Evolutionary conservation across 2,797 vertebrate genomes (phyloP).

Genomic region (Mormyrus proboscirostris): DNA sequence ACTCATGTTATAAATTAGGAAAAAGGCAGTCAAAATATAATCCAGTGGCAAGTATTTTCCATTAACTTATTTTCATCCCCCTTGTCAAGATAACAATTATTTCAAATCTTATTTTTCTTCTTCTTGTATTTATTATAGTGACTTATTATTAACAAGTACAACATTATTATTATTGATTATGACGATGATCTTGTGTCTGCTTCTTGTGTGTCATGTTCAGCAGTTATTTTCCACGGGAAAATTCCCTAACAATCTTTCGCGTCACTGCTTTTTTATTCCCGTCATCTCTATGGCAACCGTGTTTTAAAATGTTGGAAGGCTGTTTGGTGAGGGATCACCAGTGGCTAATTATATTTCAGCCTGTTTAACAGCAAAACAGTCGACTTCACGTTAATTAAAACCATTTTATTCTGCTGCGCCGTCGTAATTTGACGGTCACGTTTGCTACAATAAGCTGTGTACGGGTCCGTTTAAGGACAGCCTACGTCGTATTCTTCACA

Average conservation of each 20-base stretch:
- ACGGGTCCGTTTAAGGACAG: background rate
- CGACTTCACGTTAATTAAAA: background rate
- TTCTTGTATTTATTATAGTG: background rate
- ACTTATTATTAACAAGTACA: background rate
- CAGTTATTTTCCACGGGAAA: constrained; percentile 32
- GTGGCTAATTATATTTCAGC: constrained; percentile 30
- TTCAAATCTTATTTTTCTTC: background rate
- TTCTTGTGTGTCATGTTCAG: background rate
- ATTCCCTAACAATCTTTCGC: constrained; percentile 58
- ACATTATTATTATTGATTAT: background rate
- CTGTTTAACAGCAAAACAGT: constrained; percentile 14
- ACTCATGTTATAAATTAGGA: background rate
- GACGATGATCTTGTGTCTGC: background rate
- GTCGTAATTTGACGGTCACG: background rate
- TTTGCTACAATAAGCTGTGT: background rate
- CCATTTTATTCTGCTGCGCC: background rate
- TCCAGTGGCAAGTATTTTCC: background rate
- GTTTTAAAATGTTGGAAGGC: constrained; percentile 47
- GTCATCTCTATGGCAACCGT: constrained; percentile 66
- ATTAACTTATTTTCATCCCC: background rate
- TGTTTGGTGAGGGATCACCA: constrained; percentile 34
- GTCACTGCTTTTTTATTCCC: constrained; percentile 46
- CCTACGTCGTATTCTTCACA: background rate
- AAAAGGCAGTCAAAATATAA: background rate
- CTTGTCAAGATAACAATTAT: background rate